Base-by-base conservation (phyloP, 2,113 vertebrate species). In the Formicarius rufipectus region DNA sequence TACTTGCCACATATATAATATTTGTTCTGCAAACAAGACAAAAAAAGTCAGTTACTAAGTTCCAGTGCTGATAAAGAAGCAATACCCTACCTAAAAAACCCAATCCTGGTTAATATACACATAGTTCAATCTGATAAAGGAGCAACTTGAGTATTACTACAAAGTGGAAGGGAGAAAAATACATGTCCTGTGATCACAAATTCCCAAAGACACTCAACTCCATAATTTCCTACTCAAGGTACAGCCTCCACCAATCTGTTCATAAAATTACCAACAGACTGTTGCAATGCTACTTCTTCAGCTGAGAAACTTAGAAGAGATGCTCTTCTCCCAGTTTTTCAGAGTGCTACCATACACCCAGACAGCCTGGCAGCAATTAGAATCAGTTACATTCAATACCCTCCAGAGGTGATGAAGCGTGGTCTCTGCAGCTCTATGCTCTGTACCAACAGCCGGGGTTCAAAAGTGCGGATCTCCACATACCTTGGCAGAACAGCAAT, bases 1-100 rank as follows among this genome's bases (percentile, higher is more conserved):
- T 99, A 97, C 99, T 99, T 96, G 99, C 99, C 67, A 99, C 99
- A 16, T 99, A 99, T 80, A 99, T 99, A 75, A 99, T 98, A 94
- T 99, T 99, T 58, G 98, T 98, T 84, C 99, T 99, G 97, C n/a
- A 96, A 96, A 74, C 4, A 42, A 93, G 56, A 95, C 31, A 68
- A 94, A 77, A 68, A 40, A 95, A 23, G 9, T 53, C 27, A n/a
- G 17, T 85, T 88, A 91, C 20, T 35, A 85, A 56, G 15, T 53
- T 74, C 25, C 33, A 68, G 22, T 28, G 40, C 35, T 56, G 17
- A 91, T 15, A 59, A 86, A 63, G 25, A 42, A 73, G 45, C 5
- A 69, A 81, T 20, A 81, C 0, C 2, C 20, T 28, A 69, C 12
- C 24, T 14, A 30, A 37, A 81, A 68, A 49, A 67, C 44, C 7